Conservation (phyloP, 2,113 vertebrate species). For the Percopsis transmontana region DNA sequence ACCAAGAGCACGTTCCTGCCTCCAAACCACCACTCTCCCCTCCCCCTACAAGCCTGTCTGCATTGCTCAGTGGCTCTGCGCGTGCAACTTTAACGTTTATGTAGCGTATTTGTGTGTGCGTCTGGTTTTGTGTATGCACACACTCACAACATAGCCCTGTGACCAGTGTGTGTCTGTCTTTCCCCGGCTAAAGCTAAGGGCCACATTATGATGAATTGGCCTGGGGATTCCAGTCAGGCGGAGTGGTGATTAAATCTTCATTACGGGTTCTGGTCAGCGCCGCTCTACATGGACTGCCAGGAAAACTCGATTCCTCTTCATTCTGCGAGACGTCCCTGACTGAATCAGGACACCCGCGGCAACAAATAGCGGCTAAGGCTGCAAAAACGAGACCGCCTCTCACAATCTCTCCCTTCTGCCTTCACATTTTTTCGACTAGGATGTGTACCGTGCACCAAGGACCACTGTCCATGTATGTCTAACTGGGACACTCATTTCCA, state of each 20-base stretch:
- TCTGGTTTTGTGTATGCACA: not conserved
- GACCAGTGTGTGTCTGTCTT: constrained; percentile 6
- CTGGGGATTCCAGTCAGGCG: constrained; percentile 61
- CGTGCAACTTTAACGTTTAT: not conserved
- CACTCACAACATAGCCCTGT: not conserved
- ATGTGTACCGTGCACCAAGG: too few relatives aligned
- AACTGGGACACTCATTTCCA: too few relatives aligned
- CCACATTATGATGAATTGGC: constrained; percentile 69
- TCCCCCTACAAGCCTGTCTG: constrained; percentile 14
- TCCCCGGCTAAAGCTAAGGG: constrained; percentile 52
- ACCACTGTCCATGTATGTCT: too few relatives aligned
- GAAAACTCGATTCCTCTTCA: constrained; percentile 69
- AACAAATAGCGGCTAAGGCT: constrained; percentile 55
- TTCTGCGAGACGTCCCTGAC: constrained; percentile 60
- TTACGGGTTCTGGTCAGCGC: constrained; percentile 69
- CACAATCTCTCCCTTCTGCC: constrained; percentile 31
- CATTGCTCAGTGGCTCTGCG: constrained; percentile 13
- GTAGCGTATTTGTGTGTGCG: constrained; percentile 1
- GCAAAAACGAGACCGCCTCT: constrained; percentile 24
- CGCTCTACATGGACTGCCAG: constrained; percentile 62
- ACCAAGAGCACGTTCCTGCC: constrained; percentile 35
- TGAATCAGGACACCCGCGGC: constrained; percentile 58
- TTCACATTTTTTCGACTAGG: too few relatives aligned
- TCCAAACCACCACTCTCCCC: constrained; percentile 22
- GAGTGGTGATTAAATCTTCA: constrained; percentile 78